Evolutionary conservation across 2,797 vertebrate genomes (phyloP).

Genomic region (Cuniculus paca): DNA sequence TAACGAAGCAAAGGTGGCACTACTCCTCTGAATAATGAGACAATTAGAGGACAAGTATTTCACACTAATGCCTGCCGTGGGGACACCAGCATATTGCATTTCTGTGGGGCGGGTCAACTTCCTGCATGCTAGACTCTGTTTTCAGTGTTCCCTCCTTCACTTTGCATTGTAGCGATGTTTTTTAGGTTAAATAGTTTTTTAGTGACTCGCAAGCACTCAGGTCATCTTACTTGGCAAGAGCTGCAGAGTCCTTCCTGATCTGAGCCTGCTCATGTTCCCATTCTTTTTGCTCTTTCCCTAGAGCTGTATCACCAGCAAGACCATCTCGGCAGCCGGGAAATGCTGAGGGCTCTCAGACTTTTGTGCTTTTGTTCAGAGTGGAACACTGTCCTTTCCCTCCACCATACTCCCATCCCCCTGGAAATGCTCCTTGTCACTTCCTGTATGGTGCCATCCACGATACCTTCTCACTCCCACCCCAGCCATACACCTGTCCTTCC

Average conservation of each 20-base stretch:
- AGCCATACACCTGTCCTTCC: neutral
- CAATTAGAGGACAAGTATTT: fast-evolving
- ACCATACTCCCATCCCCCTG: neutral
- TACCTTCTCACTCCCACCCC: fast-evolving
- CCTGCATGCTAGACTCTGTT: neutral
- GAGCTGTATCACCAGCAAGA: neutral
- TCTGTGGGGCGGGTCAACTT: neutral
- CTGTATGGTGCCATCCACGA: neutral
- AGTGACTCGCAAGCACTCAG: neutral
- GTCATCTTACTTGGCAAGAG: neutral
- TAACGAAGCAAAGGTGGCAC: neutral
- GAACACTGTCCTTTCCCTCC: neutral
- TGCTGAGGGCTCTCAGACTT: fast-evolving
- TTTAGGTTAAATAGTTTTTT: neutral
- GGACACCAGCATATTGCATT: neutral
- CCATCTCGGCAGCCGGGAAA: neutral
- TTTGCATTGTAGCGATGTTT: neutral
- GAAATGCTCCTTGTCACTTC: neutral
- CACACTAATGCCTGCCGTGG: neutral
- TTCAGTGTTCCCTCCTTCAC: neutral
- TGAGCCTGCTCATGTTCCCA: neutral
- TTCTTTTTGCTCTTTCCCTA: fast-evolving
- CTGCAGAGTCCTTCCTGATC: neutral
- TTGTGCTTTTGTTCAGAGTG: neutral
- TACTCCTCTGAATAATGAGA: too few relatives aligned